phyloP scores from a whole-genome alignment of 2,888 invertebrate species.

The Dicycla oo region DNA sequence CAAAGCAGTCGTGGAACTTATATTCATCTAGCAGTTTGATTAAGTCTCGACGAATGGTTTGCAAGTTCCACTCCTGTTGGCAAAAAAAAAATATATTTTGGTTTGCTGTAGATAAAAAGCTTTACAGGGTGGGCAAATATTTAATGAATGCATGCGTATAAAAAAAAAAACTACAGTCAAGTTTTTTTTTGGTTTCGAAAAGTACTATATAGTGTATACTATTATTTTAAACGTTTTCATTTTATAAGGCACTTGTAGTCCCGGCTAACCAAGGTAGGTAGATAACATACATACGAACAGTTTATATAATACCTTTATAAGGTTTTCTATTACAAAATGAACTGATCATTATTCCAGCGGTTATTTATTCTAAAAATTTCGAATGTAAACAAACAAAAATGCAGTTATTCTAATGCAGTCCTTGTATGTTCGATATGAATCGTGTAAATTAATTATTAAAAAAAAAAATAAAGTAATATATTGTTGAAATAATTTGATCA shows the following conservation, averaged over 20 bases:
- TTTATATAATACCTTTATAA: neutral
- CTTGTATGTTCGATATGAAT: neutral
- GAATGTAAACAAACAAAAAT: neutral
- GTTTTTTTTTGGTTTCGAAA: too few relatives aligned
- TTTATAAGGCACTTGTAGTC: neutral
- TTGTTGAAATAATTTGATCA: neutral
- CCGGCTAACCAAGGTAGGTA: too few relatives aligned
- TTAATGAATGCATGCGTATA: neutral
- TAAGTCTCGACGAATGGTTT: slow-evolving; percentile 67
- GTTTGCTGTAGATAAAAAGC: neutral
- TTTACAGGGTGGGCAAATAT: neutral
- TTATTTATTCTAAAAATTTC: too few relatives aligned
- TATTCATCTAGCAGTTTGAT: slow-evolving; percentile 67
- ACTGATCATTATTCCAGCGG: neutral
- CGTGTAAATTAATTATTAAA: neutral
- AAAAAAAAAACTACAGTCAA: neutral
- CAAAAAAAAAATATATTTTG: neutral
- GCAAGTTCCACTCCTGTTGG: slow-evolving; percentile 72
- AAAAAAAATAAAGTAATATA: neutral
- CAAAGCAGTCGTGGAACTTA: slow-evolving; percentile 63
- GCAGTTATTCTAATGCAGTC: neutral
- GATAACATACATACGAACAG: too few relatives aligned
- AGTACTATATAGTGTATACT: neutral
- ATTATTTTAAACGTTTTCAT: neutral
- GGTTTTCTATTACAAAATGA: slow-evolving; percentile 3